Conservation (phyloP, 2,888 invertebrate species). For the Stenodema calcarata region DNA sequence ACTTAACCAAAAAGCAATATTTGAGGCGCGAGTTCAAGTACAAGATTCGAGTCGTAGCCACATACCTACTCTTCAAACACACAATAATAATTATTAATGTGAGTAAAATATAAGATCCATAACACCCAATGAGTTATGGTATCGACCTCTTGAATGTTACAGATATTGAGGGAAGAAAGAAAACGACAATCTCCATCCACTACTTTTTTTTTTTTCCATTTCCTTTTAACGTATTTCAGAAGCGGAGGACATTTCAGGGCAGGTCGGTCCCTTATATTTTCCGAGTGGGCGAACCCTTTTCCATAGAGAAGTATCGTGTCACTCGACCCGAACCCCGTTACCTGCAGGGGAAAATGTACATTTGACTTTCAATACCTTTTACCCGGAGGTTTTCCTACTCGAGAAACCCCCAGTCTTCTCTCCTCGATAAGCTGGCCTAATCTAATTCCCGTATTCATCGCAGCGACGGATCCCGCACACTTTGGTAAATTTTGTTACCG, state of each 20-base stretch:
- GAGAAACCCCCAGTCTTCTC: neutral
- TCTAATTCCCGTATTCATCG: neutral
- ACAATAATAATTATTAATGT: too few relatives aligned
- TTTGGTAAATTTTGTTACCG: neutral
- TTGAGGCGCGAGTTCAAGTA: too few relatives aligned
- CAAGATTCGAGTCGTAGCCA: too few relatives aligned
- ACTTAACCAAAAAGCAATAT: too few relatives aligned
- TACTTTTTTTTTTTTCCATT: neutral
- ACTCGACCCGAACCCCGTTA: neutral
- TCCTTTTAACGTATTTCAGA: neutral
- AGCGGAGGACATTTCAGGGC: neutral
- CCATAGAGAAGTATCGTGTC: neutral
- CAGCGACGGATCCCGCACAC: neutral
- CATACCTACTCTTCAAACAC: too few relatives aligned
- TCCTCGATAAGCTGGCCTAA: neutral
- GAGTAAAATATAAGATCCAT: too few relatives aligned
- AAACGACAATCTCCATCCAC: neutral
- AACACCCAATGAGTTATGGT: neutral
- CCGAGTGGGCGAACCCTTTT: neutral
- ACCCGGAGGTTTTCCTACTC: neutral
- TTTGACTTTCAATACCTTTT: neutral
- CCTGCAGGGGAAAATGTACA: neutral
- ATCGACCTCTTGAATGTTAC: neutral
- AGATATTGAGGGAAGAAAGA: neutral
- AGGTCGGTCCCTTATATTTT: neutral